Base-by-base conservation (phyloP, 2,113 vertebrate species). In the Gambusia affinis region DNA sequence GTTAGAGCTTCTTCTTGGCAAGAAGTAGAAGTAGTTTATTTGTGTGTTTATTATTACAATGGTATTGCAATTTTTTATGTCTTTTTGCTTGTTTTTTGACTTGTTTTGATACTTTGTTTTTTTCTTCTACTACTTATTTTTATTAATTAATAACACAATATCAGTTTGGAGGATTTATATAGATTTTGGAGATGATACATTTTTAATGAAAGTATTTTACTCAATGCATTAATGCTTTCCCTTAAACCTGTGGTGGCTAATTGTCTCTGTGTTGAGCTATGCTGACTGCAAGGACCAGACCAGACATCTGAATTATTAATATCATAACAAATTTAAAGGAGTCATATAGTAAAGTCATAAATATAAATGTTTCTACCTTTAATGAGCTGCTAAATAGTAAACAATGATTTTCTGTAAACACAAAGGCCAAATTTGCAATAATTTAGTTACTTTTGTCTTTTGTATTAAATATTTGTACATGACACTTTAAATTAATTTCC, bases 271-370 rank as follows among this genome's bases (percentile, higher is more conserved):
- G 39, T 42, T 64, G 62, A 64, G 62, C 33, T 64, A 33, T 24
- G 17, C 62, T 7, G 33, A 31, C 19, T 10, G 8, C 3, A 37
- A 37, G 22, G 2, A 37, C 12, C 3, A 65, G 10, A 37, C 10
- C 63, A 65, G 63, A 37, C 8, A 37, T n/a, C 24, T 37, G 24
- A 65, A 65, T 12, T 65, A 65, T 64, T 33, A 64, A 66, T 27
- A 27, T 15, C 12, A 12, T 42, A 28, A 11, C 24, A 37, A 33
- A 33, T 65, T 37, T 14, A 27, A 66, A 66, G 14, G 12, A 64
- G 12, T 42, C 11, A 28, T 27, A 39, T 14, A 65, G 3, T 64
- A 22, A 22, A 64, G 29, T n/a, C 8, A 11, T 37, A 33, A 22
- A 35, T 24, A 3, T 27, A 24, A n/a, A 10, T 65, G 8, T 37